These are phyloP conservation scores for Achroia grisella DNA, from an alignment of 1,140 invertebrate genomes.

Conservation along the genomic window DNA sequence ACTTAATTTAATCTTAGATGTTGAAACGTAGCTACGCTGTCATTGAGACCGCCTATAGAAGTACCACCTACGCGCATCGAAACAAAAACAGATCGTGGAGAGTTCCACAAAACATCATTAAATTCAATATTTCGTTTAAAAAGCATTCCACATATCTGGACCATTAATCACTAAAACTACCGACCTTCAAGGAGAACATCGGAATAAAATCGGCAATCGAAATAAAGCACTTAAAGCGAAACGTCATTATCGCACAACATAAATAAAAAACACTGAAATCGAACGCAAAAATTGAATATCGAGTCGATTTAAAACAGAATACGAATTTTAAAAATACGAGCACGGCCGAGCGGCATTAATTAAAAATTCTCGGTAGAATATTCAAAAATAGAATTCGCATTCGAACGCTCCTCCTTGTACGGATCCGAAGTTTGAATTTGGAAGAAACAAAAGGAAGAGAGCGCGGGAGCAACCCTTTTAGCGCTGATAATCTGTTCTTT, in stretches of 20 bases:
- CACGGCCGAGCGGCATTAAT: constrained; percentile 68
- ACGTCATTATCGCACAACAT: constrained; percentile 72
- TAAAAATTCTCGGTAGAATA: constrained; percentile 74
- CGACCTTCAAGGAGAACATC: constrained; percentile 70
- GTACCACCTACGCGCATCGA: constrained; percentile 22
- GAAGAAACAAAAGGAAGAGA: constrained; percentile 69
- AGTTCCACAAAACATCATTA: constrained; percentile 67
- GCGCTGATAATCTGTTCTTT: constrained; percentile 72
- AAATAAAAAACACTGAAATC: constrained; percentile 68
- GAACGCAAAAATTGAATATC: constrained; percentile 72
- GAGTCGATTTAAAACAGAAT: constrained; percentile 69
- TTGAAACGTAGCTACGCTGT: constrained; percentile 17
- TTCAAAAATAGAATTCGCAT: constrained; percentile 73
- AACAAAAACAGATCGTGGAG: constrained; percentile 48
- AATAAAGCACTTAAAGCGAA: constrained; percentile 73
- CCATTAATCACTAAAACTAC: constrained; percentile 73
- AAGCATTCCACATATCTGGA: constrained; percentile 68
- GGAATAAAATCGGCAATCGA: constrained; percentile 71
- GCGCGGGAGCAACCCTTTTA: constrained; percentile 72
- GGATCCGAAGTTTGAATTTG: constrained; percentile 68
- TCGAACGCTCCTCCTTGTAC: constrained; percentile 71
- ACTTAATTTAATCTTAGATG: constrained; percentile 27
- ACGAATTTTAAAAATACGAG: constrained; percentile 70
- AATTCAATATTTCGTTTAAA: constrained; percentile 73
- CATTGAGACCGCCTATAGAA: constrained; percentile 28